Evolutionary conservation across 2,113 vertebrate species (phyloP), one percentile per base, ranked within the genome.

Genomic region (Aix galericulata): DNA sequence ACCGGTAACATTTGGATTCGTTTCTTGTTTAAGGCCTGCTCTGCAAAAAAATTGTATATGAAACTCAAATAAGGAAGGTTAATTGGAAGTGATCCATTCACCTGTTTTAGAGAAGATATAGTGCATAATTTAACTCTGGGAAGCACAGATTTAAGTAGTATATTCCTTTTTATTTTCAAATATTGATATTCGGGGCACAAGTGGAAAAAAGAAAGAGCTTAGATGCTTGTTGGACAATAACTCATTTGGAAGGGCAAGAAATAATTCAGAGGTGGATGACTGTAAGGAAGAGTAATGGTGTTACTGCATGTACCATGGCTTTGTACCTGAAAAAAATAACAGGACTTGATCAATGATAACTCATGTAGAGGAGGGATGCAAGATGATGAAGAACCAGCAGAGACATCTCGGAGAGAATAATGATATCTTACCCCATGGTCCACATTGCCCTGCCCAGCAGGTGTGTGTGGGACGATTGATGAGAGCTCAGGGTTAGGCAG

Each of bases 311-410:
- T 94, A 97, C 81, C 85, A 56, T 56, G 85, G 91, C 86, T 96
- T 63, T 90, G 48, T 68, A 96, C 78, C 58, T 66, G 86, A 89
- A 98, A 74, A 74, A 96, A 97, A 96, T 93, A 97, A 95, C 34
- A 34, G 88, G 92, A 71, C 83, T 96, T 96, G 96, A 98, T 98
- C 97, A 96, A 97, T 96, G 96, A 92, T 84, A 93, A 93, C 73
- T 90, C 93, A 62, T 40, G 85, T 77, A 85, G 59, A 79, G 52
- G 55, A 91, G 88, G 63, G 48, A 77, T 86, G 76, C 11, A 34
- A 87, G 66, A 94, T 96, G 97, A 98, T 97, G 88, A 98, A 97
- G 95, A 96, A 80, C 48, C 77, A 92, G 86, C 55, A 94, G 88
- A 91, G 68, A 50, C 8, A 23, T 95, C 93, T 92, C 89, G 81